phyloP scores from a whole-genome alignment of 2,888 invertebrate genomes.

The Galerucella nymphaeae region DNA sequence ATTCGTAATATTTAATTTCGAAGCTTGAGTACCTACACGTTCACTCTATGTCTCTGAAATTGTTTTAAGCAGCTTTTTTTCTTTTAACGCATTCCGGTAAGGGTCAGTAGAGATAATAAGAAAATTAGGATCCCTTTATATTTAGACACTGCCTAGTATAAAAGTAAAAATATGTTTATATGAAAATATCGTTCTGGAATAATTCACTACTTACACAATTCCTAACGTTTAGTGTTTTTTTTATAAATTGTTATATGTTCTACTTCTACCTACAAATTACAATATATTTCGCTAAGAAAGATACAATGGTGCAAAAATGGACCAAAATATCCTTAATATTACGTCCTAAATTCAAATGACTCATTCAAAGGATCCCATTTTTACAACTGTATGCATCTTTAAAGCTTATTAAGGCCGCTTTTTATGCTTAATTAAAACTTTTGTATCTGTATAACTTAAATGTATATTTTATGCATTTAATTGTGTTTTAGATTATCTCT shows the following conservation, averaged over 20 bases:
- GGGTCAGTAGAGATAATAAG: neutral
- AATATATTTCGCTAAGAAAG: neutral
- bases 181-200: constrained; percentile 8
- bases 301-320: neutral
- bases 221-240: neutral
- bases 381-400: neutral
- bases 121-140: constrained; percentile 17
- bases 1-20: no score
- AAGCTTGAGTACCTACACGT: no score
- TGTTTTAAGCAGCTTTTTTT: neutral
- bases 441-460: neutral
- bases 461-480: neutral
- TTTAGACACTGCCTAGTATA: constrained; percentile 16
- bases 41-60: neutral
- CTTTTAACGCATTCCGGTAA: neutral
- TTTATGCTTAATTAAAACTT: neutral
- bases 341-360: neutral
- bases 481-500: no score
- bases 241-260: neutral
- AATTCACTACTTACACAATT: neutral
- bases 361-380: neutral
- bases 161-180: constrained; percentile 10
- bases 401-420: neutral
- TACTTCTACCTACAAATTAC: neutral
- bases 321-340: neutral